Evolutionary conservation across 2,797 vertebrate species (phyloP), one percentile per base, ranked within the genome.

Genomic region (Buphagus erythrorhynchus): DNA sequence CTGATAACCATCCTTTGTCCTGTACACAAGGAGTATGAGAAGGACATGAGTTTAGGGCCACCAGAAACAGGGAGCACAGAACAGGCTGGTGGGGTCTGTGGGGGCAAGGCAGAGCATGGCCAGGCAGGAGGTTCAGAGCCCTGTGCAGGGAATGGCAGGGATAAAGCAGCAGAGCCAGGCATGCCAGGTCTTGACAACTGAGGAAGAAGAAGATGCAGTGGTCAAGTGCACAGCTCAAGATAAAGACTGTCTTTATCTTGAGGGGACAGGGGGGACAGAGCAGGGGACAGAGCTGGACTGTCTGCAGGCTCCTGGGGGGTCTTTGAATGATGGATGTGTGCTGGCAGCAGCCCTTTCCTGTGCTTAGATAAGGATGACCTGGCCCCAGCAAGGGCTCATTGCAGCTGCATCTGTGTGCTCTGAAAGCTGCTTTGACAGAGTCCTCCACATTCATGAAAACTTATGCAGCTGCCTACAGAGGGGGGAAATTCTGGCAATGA

Each of bases 201-300:
- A 42, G 49, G 33, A 38, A 42, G 77, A n/a, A 24, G 51, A 31
- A 45, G n/a, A 19, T 0, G 0, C 21, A 22, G 40, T 1, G 19
- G 10, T 52, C 7, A 10, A 19, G 51, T 12, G 22, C 35, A 35
- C 0, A 0, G 13, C 35, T 67, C 20, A 4, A 35, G 19, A 3
- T 9, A 20, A 36, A 33, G 40, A 25, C 25, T 35, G 8, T 46
- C 51, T 49, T 40, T 40, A 40, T 16, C 40, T 40, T 40, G 40
- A 40, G 40, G 40, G 36, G 36, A 36, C 36, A 36, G 36, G 11
- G 36, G 36, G 7, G 40, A 40, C 40, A 40, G 38, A 43, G 45
- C 1, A 63, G 40, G 13, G 78, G 49, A 29, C 24, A 10, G 31
- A 61, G 35, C 16, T 42, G 15, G 7, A 33, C 26, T 63, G 29